phyloP scores from a whole-genome alignment of 1,140 invertebrate genomes.

The Scaptomyza graminum region DNA sequence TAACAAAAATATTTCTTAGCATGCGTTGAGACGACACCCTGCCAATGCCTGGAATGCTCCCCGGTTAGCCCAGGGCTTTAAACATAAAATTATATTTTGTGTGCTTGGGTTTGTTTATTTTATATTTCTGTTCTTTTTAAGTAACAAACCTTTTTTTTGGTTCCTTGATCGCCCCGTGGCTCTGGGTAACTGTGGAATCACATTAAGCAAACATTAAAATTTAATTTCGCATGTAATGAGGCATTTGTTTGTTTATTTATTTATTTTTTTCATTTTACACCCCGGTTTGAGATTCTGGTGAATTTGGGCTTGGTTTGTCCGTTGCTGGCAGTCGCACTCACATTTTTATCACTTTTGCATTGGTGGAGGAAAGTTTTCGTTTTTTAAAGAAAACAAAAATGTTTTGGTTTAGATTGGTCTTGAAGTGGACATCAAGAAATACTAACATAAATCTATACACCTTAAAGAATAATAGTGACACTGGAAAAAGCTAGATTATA shows the following conservation, averaged over 20 bases:
- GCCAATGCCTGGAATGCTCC: constrained; percentile 44
- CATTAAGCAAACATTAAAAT: constrained; percentile 83
- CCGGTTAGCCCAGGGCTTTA: constrained; percentile 78
- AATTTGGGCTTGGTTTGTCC: constrained; percentile 17
- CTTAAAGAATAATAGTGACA: too few species aligned
- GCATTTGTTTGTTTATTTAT: constrained; percentile 82
- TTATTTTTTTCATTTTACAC: constrained; percentile 42
- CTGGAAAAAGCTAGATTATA: too few species aligned
- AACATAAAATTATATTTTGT: constrained; percentile 82
- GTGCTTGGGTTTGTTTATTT: constrained; percentile 69
- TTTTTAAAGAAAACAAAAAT: background rate
- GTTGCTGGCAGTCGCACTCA: constrained; percentile 15
- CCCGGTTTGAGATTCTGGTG: constrained; percentile 26
- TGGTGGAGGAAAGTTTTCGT: background rate
- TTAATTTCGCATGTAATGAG: constrained; percentile 84
- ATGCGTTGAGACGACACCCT: constrained; percentile 45
- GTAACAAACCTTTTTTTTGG: constrained; percentile 46
- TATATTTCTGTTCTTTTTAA: constrained; percentile 28
- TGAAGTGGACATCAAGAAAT: too few species aligned
- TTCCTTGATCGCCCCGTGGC: constrained; percentile 37
- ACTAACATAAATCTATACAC: too few species aligned
- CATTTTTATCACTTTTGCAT: constrained; percentile 1
- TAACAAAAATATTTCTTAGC: constrained; percentile 81
- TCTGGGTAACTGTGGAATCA: constrained; percentile 71
- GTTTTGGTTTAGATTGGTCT: too few species aligned